Conservation (phyloP, 2,113 vertebrate species). For the Dipodomys stephensi region DNA sequence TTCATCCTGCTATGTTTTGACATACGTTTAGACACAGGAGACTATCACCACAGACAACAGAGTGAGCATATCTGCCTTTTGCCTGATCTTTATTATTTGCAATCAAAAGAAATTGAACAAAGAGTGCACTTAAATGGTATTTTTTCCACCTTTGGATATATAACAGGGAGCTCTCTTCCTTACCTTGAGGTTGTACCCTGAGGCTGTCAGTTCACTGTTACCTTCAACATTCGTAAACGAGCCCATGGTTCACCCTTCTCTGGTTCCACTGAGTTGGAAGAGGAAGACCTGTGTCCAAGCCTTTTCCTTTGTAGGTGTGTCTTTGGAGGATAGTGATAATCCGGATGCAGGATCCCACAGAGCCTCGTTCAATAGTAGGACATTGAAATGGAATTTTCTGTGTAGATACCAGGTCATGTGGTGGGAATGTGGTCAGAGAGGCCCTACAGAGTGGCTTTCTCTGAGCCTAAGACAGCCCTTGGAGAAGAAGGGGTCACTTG, state of each 20-base stretch:
- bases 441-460: not conserved
- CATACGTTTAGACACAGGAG: not conserved
- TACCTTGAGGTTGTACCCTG: not conserved
- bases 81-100: slow-evolving; percentile 14
- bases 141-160: not conserved
- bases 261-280: not conserved
- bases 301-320: not conserved
- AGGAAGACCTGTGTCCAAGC: not conserved
- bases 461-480: not conserved
- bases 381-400: not conserved
- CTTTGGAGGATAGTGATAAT: not conserved
- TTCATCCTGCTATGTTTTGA: not conserved
- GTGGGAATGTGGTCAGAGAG: not conserved
- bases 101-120: not conserved
- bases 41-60: not conserved
- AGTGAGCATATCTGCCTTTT: not conserved
- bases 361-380: not conserved
- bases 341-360: not conserved
- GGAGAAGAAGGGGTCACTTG: not conserved
- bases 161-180: not conserved
- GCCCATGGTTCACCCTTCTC: fast-evolving
- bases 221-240: not conserved
- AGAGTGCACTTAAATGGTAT: not conserved
- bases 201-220: not conserved
- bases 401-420: not conserved